Base-by-base conservation (phyloP, 2,113 vertebrate genomes). In the Pardalotus punctatus region DNA sequence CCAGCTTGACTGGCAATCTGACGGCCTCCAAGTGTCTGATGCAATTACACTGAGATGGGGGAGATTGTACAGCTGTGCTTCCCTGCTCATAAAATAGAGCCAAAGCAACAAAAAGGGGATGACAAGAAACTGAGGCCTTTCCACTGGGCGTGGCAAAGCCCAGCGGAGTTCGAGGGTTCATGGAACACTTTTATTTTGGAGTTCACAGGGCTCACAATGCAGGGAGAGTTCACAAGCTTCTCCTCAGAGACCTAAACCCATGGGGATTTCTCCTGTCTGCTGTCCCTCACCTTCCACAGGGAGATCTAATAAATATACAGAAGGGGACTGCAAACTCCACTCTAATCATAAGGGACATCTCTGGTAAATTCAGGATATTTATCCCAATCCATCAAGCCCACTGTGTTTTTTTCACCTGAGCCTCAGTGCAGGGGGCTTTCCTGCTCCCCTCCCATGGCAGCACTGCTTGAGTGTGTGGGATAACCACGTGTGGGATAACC, bases 1-100 rank as follows among this genome's bases (percentile, higher is more conserved):
- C 64, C 93, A 88, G 90, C 86, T 40, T 95, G 94, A 93, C 93
- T 83, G 96, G 91, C 95, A 97, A 77, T 82, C 57, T 16, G n/a
- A 78, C 7, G 28, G 94, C 89, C 92, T 96, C 58, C 86, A 70
- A 86, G 90, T 94, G 94, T 95, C 95, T 93, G 96, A 58, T 65
- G 86, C 91, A 97, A 95, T 97, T 95, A 93, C 9, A 5, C 62
- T 38, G 87, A 92, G 74, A 29, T 38, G 87, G 91, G 76, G 53
- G 94, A 95, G 88, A 54, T 28, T 93, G 88, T 95, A 83, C 95
- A 97, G 93, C 95, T 97, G 88, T n/a, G 90, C 69, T 60, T 64
- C 58, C 74, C 94, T 35, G 69, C 91, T 66, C 56, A 51, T 51
- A 79, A 69, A 89, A 82, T 11, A 31, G 64, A 95, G 76, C 50